Base-by-base conservation (phyloP, 2,113 vertebrate genomes). In the Osmerus mordax region DNA sequence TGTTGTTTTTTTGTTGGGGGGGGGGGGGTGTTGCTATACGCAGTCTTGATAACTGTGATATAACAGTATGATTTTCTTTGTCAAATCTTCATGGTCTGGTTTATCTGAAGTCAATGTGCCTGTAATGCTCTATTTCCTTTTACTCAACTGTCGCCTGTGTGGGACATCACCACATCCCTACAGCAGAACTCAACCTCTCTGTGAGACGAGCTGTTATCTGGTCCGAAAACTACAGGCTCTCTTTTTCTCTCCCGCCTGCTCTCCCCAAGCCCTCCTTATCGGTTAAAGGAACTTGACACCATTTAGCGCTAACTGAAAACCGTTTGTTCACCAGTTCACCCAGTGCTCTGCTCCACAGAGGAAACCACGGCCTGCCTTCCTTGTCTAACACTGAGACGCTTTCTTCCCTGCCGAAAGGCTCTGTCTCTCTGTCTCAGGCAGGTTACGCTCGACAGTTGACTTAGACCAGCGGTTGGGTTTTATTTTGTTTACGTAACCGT, bases 251-350 rank as follows among this genome's bases (percentile, higher is more conserved):
- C 23, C 32, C 18, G 3, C 41, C 41, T 52, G 19, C 67, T 70
- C 70, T 23, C 60, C 14, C n/a, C 23, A 15, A 25, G 72, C 73
- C 81, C 51, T 71, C 58, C 79, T 89, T 87, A 87, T 88, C 86
- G 80, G 82, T 51, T 75, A 72, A 47, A 86, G 70, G 71, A 83
- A 89, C 81, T 84, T 60, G 68, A 70, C 84, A 80, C 85, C 80
- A 83, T 84, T 84, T 70, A 69, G 78, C 77, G 72, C 79, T 75
- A 90, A 90, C 89, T 87, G 87, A 87, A 86, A 89, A 89, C 78
- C 86, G 82, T 88, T 88, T 82, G 82, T 82, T 88, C 76, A 80
- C 67, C 79, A 80, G 83, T 73, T 80, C 77, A 83, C 56, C 71
- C 69, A 67, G 63, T 82, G 75, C 72, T 72, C 65, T 78, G 77